phyloP scores from a whole-genome alignment of 1,140 invertebrate species.

The Phthorimaea operculella region DNA sequence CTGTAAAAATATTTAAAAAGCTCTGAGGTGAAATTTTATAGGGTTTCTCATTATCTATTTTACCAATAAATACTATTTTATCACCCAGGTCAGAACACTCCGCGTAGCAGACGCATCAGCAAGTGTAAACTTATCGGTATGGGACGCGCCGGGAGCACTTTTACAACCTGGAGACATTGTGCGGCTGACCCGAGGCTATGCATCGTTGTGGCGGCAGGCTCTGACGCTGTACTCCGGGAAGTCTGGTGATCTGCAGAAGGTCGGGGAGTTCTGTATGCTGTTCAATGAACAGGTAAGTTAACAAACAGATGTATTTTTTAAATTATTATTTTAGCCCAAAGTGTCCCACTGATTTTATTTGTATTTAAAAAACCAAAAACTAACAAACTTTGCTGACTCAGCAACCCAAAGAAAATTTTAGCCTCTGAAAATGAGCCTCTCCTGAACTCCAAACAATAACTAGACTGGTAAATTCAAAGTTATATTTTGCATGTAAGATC shows the following conservation, averaged over 20 bases:
- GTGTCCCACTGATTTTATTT: too few relatives aligned
- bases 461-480: too few relatives aligned
- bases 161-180: slow-evolving; percentile 92
- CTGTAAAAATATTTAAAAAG: too few relatives aligned
- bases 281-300: slow-evolving; percentile 79
- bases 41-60: too few relatives aligned
- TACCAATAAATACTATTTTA: neutral
- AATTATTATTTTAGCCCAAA: too few relatives aligned
- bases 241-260: slow-evolving; percentile 86
- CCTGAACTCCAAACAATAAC: too few relatives aligned
- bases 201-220: slow-evolving; percentile 89
- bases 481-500: too few relatives aligned
- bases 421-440: too few relatives aligned
- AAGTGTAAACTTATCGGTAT: slow-evolving; percentile 93
- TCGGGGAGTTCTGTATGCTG: slow-evolving; percentile 85
- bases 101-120: slow-evolving; percentile 93
- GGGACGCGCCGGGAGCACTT: slow-evolving; percentile 93
- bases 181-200: slow-evolving; percentile 88
- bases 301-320: neutral
- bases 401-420: too few relatives aligned
- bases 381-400: too few relatives aligned
- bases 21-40: too few relatives aligned
- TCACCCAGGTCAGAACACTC: slow-evolving; percentile 73
- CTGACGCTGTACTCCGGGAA: slow-evolving; percentile 94
- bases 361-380: too few relatives aligned